Base-by-base conservation (phyloP, 2,888 invertebrate species). In the Rugalucina vietnamica region DNA sequence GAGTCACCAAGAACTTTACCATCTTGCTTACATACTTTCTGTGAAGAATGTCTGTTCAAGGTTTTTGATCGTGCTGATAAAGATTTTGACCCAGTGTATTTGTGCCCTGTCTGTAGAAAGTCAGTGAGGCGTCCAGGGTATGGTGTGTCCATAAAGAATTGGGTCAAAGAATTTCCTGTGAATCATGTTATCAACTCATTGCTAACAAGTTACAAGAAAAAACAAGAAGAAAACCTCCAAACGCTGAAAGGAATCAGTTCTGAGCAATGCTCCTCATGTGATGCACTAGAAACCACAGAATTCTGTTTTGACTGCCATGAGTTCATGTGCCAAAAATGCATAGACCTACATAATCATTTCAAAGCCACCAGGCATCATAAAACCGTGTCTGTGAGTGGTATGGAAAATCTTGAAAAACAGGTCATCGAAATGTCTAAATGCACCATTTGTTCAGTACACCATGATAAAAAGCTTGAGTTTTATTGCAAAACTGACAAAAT, bases 21-120 rank as follows among this genome's bases (percentile, higher is more conserved):
- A 70, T 36, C 29, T 8, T 70, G 70, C 37, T n/a, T 70, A 5
- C 70, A 70, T 37, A 70, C 70, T 21, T 70, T 70, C 37, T 70
- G 70, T 36, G 70, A 70, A 70, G 70, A 70, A n/a, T 70, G 70
- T 70, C 21, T 70, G 36, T 70, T n/a, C 29, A 70, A 70, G n/a
- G 37, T 37, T 34, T 70, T 70, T 37, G n/a, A 12, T 36, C 37
- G 36, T 24, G 5, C 36, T n/a, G 21, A 36, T n/a, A 34, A 36
- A 10, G n/a, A 70, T 36, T 34, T 18, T 10, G 37, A 37, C 3
- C 70, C 70, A 10, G 34, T 36, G 18, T 70, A 36, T 37, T 37
- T 21, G 34, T 70, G 70, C 21, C 70, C 70, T 36, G 70, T 70
- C 14, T 70, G 70, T 37, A 70, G 70, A 70, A 70, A 70, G n/a